Evolutionary conservation across 2,797 vertebrate genomes (phyloP), one percentile per base, ranked within the genome.

Genomic region (Malurus splendens): DNA sequence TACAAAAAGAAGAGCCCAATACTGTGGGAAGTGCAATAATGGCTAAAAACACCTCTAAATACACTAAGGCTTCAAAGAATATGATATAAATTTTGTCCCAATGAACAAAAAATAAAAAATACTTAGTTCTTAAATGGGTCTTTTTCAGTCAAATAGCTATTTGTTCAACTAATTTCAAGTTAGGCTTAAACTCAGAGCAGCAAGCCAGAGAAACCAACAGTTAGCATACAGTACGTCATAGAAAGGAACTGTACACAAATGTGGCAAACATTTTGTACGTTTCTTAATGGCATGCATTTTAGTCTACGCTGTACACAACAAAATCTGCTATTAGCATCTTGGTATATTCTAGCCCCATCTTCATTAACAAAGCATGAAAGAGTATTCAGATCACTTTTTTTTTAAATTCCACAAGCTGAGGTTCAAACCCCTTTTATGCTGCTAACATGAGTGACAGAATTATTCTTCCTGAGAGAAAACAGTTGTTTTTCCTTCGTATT

Each of bases 161-260:
- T 45, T 62, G 11, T 19, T 68, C n/a, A 77, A 12, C 2, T 15
- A n/a, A 54, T 54, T 79, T 81, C 48, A 89, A 72, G 30, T 16
- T 17, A 62, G 13, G 44, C 10, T 70, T 73, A 56, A 83, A 82
- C 2, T 54, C 12, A 24, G 13, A 38, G 12, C 14, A 89, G 44
- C 45, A 65, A 60, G 10, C 7, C 10, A 84, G 6, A 15, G 45
- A 88, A 71, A 85, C 28, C 1, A 41, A 55, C 18, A 30, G 6
- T 27, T 42, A 50, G 9, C 13, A 23, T 3, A 27, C 0, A 42
- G 10, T 5, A 54, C 7, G 30, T 7, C 15, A 7, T 12, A 82
- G 60, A 61, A 10, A 18, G 3, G 4, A n/a, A 47, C 33, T n/a
- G 47, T 25, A 74, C 6, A 13, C 4, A 66, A 52, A 33, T 0